Evolutionary conservation across 1,140 invertebrate genomes (phyloP).

Genomic region (Philopotamus ludificatus): DNA sequence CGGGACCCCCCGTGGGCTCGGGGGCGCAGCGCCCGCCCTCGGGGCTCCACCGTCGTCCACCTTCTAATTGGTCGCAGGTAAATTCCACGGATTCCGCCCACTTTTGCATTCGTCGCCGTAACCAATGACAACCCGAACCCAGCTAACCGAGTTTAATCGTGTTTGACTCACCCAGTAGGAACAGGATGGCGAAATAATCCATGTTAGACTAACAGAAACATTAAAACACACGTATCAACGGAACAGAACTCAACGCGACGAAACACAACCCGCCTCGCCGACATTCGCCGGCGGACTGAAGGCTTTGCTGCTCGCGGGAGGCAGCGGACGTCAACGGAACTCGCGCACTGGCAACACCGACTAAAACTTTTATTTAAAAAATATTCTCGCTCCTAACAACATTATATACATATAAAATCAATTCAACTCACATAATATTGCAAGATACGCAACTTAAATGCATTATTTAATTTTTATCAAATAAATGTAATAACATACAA

Average conservation of each 20-base stretch:
- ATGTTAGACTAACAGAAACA: slow-evolving; percentile 13
- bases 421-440: too few species aligned
- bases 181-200: slow-evolving; percentile 10
- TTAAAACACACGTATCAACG: slow-evolving; percentile 6
- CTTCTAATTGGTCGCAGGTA: slow-evolving; percentile 1
- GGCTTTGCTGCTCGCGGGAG: slow-evolving; percentile 16
- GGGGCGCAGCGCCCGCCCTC: too few species aligned
- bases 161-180: slow-evolving; percentile 5
- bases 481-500: too few species aligned
- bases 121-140: neutral
- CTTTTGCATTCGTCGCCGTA: neutral
- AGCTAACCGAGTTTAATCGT: neutral
- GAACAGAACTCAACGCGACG: neutral
- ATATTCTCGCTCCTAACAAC: too few species aligned
- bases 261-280: slow-evolving; percentile 3
- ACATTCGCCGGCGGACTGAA: slow-evolving; percentile 14
- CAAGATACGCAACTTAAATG: too few species aligned
- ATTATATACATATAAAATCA: too few species aligned
- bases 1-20: too few species aligned
- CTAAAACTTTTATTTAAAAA: slow-evolving; percentile 18
- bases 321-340: neutral
- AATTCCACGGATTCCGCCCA: slow-evolving; percentile 8
- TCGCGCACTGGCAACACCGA: slow-evolving; percentile 3
- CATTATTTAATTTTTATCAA: too few species aligned
- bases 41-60: neutral